Conservation (phyloP, 64 coral and sea anemone genomes). For the Porites lutea region DNA sequence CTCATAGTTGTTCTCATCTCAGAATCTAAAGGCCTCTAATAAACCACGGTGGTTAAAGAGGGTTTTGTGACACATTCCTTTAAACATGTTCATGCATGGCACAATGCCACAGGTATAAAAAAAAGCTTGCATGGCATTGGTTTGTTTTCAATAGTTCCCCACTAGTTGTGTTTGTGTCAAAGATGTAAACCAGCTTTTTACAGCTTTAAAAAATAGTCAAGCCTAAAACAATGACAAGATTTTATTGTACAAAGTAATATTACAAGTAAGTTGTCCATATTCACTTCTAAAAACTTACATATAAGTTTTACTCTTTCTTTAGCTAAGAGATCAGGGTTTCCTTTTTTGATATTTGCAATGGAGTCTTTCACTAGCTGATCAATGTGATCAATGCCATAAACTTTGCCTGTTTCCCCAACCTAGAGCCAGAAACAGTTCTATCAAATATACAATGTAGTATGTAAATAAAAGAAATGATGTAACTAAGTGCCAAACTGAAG, state of each 20-base stretch:
- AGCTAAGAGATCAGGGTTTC: conserved; percentile 82
- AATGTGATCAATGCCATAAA: conserved; percentile 98
- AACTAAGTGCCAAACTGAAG: no score
- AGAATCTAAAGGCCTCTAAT: no score
- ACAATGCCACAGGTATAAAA: no score
- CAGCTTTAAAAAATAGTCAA: neutral
- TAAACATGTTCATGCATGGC: no score
- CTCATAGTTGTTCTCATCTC: no score
- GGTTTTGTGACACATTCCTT: no score
- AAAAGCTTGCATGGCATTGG: no score
- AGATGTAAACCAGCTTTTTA: no score
- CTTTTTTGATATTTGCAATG: conserved; percentile 85
- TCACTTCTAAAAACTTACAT: conserved; percentile 42
- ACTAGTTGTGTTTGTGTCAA: neutral
- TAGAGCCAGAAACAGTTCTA: neutral
- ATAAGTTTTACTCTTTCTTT: conserved; percentile 85
- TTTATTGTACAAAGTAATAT: neutral
- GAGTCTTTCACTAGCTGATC: conserved; percentile 88
- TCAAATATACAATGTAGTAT: no score
- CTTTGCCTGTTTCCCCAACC: conserved; percentile 95
- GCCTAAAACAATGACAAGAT: neutral
- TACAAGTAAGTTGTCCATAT: neutral
- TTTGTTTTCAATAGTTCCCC: no score
- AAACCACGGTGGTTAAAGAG: no score
- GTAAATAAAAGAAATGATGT: no score